Conservation (phyloP, 2,888 invertebrate genomes). For the Adelphocoris suturalis region DNA sequence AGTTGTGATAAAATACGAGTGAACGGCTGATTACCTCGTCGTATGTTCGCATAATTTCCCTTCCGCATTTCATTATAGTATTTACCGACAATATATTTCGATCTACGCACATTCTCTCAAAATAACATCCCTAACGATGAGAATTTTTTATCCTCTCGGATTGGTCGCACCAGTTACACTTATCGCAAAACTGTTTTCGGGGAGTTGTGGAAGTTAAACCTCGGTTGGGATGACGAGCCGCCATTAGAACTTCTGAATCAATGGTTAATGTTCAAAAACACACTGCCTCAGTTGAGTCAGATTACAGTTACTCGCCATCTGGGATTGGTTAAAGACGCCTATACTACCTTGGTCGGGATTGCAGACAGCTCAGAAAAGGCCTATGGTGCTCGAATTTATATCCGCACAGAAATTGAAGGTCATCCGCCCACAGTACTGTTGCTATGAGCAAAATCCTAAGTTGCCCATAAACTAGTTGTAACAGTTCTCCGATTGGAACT, state of each 20-base stretch:
- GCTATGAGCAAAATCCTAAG: slow-evolving; percentile 37
- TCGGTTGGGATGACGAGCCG: slow-evolving; percentile 45
- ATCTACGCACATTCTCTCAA: too few relatives aligned
- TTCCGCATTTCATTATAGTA: too few relatives aligned
- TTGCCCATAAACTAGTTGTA: neutral
- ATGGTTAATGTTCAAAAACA: slow-evolving; percentile 9
- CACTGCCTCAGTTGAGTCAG: neutral
- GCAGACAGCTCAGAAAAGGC: slow-evolving; percentile 55
- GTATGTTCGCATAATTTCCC: too few relatives aligned
- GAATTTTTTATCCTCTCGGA: slow-evolving; percentile 51
- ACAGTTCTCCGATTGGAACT: slow-evolving; percentile 41
- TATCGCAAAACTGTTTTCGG: neutral
- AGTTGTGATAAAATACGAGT: too few relatives aligned
- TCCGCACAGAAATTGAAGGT: neutral
- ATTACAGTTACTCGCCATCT: slow-evolving; percentile 11
- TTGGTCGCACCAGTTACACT: slow-evolving; percentile 40
- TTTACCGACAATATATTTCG: too few relatives aligned
- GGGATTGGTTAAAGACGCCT: neutral
- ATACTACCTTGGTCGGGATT: slow-evolving; percentile 22
- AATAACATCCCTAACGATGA: slow-evolving; percentile 3
- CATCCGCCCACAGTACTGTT: neutral
- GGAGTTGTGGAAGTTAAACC: neutral
- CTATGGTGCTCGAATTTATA: slow-evolving; percentile 50
- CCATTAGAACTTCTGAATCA: neutral
- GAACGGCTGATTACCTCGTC: too few relatives aligned